Percentiles rank a stretch among this genome's conserved stretches.
Conservation (phyloP, 2,113 vertebrate genomes). For the Laterallus jamaicensis region DNA sequence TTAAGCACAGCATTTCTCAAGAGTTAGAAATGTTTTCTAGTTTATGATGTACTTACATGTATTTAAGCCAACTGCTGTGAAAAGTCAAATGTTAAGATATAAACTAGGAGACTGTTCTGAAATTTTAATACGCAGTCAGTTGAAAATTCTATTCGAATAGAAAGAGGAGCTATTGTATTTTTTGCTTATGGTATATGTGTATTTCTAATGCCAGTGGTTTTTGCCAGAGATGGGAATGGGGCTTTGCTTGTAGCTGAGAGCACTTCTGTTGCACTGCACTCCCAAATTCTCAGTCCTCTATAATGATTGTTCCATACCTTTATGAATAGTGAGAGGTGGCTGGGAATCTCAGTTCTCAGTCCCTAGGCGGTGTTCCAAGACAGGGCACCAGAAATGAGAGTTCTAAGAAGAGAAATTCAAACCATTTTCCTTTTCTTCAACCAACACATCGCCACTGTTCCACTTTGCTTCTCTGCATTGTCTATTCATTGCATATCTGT, state of each 20-base stretch:
- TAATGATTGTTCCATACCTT: accelerated
- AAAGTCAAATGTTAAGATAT: neutral
- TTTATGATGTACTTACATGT: neutral
- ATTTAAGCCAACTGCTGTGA: neutral
- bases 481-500: neutral
- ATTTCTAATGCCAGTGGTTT: neutral
- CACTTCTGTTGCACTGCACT: neutral
- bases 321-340: accelerated
- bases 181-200: neutral
- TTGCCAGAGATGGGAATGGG: neutral
- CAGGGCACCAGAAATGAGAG: neutral
- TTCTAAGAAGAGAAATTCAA: neutral
- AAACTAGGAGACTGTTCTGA: neutral
- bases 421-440: accelerated
- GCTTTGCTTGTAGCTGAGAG: neutral
- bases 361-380: neutral
- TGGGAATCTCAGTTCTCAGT: neutral
- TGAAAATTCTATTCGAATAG: neutral
- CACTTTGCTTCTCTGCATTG: neutral
- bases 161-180: neutral
- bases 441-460: neutral
- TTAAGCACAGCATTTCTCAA: neutral
- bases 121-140: neutral
- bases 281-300: neutral
- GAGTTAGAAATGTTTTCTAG: neutral